Evolutionary conservation across 2,113 vertebrate species (phyloP).

Genomic region (Cranoglanis bouderius): DNA sequence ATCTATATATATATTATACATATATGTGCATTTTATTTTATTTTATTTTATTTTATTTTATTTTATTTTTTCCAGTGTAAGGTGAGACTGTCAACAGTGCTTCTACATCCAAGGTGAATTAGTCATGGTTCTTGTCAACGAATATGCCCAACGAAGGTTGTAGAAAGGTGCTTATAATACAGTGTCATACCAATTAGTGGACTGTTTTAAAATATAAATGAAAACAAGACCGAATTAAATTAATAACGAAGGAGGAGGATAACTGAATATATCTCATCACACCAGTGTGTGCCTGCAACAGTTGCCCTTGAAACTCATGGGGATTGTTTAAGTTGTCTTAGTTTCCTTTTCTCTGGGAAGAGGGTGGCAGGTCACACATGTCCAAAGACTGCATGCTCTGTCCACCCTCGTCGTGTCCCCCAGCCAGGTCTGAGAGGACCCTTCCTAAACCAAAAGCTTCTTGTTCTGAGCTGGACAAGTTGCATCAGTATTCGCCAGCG

Average conservation of each 20-base stretch:
- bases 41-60: conserved; percentile 76
- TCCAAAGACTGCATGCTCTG: conserved; percentile 79
- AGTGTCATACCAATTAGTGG: conserved; percentile 95
- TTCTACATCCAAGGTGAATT: conserved; percentile 78
- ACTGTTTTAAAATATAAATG: conserved; percentile 55
- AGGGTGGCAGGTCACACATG: conserved; percentile 54
- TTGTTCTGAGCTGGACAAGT: conserved; percentile 46
- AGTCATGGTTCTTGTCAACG: conserved; percentile 76
- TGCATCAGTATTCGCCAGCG: conserved; percentile 52
- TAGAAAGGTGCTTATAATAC: conserved; percentile 70
- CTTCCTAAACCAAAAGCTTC: conserved; percentile 53
- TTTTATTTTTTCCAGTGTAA: conserved; percentile 82
- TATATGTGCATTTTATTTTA: conserved; percentile 66
- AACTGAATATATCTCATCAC: conserved; percentile 76
- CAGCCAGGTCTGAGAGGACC: conserved; percentile 48
- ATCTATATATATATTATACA: conserved; percentile 72
- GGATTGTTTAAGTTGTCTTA: conserved; percentile 71
- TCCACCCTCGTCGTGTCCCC: conserved; percentile 31
- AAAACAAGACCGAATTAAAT: conserved; percentile 48
- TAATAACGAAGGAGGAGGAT: conserved; percentile 57
- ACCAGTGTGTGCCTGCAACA: conserved; percentile 99
- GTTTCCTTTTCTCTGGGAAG: conserved; percentile 51
- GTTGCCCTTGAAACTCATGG: conserved; percentile 82
- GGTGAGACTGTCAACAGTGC: conserved; percentile 92
- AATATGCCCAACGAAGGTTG: conserved; percentile 63